Evolutionary conservation across 2,113 vertebrate genomes (phyloP), one percentile per base, ranked within the genome.

Genomic region (Bujurquina vittata): DNA sequence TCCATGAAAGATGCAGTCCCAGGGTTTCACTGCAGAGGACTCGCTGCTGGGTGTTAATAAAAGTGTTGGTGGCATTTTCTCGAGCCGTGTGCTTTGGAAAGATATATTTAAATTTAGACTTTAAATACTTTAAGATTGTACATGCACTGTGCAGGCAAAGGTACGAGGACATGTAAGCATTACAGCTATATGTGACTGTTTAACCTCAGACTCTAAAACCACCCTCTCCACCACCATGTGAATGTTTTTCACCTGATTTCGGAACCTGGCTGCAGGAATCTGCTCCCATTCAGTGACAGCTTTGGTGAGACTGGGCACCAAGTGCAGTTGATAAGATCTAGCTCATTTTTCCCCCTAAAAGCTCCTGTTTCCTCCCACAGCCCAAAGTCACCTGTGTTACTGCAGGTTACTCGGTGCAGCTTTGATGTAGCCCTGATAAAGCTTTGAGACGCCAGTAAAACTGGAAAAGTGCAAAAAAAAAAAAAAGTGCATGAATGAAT

Each of bases 11-110:
- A 81, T 69, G 75, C 76, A 78, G 58, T 49, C 8, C n/a, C 26
- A 60, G 43, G 37, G 54, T 69, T 85, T 85, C 46, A 84, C 79
- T 77, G 69, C 78, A 80, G 86, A 87, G 72, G 63, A 80, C 52
- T 23, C 4, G 2, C 29, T 7, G 1, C 54, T 58, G 10, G 35
- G 58, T 49, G 26, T 72, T 52, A 40, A 7, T 46, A 59, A 46
- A 18, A 59, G 37, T 31, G 26, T 73, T 22, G 4, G 5, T 58
- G 29, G 49, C 43, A 46, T 22, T 7, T 15, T 3, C 33, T 26
- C 29, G 35, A 15, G 15, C 11, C n/a, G 3, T n/a, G 62, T 3
- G 37, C 35, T 57, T 33, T 0, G 2, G 54, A 37, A 17, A 57
- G 4, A 67, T 31, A 22, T 31, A 29, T n/a, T 43, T 37, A 10